A percentile compares a stretch with the other conserved stretches of the same genome.
Evolutionary conservation across 2,797 vertebrate species (phyloP).

Genomic region (Amphiprion clarkii): DNA sequence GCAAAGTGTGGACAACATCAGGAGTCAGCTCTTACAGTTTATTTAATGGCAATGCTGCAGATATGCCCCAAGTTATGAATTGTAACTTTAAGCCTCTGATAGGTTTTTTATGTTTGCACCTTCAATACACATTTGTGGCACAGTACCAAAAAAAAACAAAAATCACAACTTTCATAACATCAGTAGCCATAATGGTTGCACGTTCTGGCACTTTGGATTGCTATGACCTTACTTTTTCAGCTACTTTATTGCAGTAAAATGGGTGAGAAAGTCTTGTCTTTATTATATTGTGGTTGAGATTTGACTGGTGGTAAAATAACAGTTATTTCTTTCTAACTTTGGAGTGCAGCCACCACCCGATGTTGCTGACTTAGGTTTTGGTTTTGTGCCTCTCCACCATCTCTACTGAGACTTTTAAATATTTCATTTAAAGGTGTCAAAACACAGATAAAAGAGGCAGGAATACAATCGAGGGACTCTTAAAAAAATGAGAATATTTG

Average conservation of each 20-base stretch:
- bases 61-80: background rate
- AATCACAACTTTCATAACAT: constrained; percentile 9
- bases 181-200: background rate
- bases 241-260: no score
- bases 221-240: no score
- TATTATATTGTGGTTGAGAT: background rate
- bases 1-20: constrained; percentile 15
- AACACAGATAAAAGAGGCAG: background rate
- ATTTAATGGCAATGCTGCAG: background rate
- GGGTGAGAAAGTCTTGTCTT: background rate
- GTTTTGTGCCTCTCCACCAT: background rate
- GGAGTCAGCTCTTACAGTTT: background rate
- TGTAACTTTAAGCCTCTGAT: background rate
- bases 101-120: background rate
- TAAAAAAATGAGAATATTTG: no score
- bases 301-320: background rate
- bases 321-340: background rate
- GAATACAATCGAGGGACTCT: no score
- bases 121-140: background rate
- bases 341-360: background rate
- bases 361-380: background rate
- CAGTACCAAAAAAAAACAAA: background rate
- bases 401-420: background rate
- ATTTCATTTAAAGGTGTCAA: constrained; percentile 10
- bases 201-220: no score